Percentiles rank a stretch among this genome's conserved stretches.
These are phyloP conservation scores for Megaceryle maxima DNA, from an alignment of 2,113 vertebrate species.

Conservation along the genomic window DNA sequence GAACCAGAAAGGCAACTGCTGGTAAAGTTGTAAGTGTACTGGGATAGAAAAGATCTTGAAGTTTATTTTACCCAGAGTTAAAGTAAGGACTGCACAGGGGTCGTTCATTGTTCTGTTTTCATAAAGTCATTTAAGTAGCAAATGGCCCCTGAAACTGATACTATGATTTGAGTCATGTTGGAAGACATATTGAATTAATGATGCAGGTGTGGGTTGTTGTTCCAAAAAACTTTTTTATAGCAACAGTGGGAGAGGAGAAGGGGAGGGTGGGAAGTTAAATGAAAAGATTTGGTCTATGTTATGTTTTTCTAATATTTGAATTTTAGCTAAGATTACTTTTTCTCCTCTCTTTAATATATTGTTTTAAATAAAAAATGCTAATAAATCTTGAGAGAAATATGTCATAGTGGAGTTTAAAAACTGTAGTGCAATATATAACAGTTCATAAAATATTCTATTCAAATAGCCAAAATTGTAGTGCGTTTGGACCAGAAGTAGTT, in stretches of 20 bases:
- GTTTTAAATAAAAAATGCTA: conserved; percentile 85
- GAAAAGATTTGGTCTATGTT: conserved; percentile 62
- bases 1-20: not conserved
- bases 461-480: conserved; percentile 66
- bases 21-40: not conserved
- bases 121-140: conserved; percentile 68
- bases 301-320: conserved; percentile 76
- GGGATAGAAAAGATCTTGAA: conserved; percentile 19
- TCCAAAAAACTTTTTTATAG: conserved; percentile 65
- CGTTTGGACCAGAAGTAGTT: conserved; percentile 80
- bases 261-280: conserved; percentile 2
- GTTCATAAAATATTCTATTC: conserved; percentile 84
- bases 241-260: conserved; percentile 40
- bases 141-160: conserved; percentile 72
- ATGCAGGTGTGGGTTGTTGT: conserved; percentile 63
- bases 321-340: conserved; percentile 78
- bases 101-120: conserved; percentile 54
- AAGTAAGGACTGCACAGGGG: not conserved
- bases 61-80: conserved; percentile 42
- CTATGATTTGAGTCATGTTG: conserved; percentile 61
- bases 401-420: conserved; percentile 80
- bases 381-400: conserved; percentile 84
- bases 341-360: conserved; percentile 82
- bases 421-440: conserved; percentile 82
- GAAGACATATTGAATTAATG: conserved; percentile 72